Evolutionary conservation across 2,888 invertebrate species (phyloP), one percentile per base, ranked within the genome.

Genomic region (Hirtodrosophila duncani): DNA sequence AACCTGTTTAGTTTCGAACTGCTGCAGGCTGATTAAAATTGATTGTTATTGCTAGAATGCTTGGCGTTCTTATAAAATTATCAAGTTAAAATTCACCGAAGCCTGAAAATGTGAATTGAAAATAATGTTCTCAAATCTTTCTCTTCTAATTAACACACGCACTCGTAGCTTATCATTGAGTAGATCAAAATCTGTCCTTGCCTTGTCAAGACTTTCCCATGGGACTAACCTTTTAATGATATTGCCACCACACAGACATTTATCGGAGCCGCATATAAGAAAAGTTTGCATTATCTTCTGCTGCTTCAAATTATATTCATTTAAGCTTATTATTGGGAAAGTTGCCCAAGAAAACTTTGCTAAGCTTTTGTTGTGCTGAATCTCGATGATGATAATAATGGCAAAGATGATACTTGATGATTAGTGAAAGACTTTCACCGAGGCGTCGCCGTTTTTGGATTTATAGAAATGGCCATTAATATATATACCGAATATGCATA

Each of bases 291-390:
- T 36, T 23, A 20, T 11, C n/a, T 34, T n/a, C 20, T 26, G 37
- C 2, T 26, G 17, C 18, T 6, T 27, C 61, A 52, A 52, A 55
- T 58, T 53, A 74, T 81, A 74, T 72, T 72, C 56, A 72, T 81
- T 81, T 72, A 59, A 74, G 72, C 79, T 63, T 72, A 78, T 78
- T 72, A 81, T 77, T 77, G 68, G 78, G 80, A 81, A 77, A 77
- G 82, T 77, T 77, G 53, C 33, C n/a, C n/a, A n/a, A n/a, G 48
- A n/a, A 27, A 67, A 69, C 57, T 74, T 66, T 37, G 46, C 60
- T 72, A 72, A 72, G 79, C 81, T 72, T 81, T 81, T 72, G 81
- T 72, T 72, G 69, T 72, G 72, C 79, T 56, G 60, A 74, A 51
- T 27, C 49, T 52, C 44, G 52, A 75, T 56, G 67, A 69, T 39